These are phyloP conservation scores for Dicyrtomina minuta DNA, from an alignment of 2,888 invertebrate species.

Conservation along the genomic window DNA sequence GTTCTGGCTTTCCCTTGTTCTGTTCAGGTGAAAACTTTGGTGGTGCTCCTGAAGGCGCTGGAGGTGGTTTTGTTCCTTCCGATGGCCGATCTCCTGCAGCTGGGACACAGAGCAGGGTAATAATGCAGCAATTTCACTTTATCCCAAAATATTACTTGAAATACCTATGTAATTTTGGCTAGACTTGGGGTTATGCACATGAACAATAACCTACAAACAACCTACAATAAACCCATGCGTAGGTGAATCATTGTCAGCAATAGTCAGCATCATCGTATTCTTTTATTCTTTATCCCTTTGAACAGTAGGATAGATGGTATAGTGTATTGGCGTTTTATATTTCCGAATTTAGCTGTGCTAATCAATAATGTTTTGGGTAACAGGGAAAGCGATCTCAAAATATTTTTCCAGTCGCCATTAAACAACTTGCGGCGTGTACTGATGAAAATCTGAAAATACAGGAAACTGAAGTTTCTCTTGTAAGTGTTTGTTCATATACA, in stretches of 20 bases:
- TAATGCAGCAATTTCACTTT: no score
- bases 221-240: no score
- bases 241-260: no score
- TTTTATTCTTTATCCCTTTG: no score
- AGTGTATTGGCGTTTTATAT: neutral
- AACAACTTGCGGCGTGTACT: conserved; percentile 60
- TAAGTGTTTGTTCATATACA: conserved; percentile 23
- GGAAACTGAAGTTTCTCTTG: conserved; percentile 58
- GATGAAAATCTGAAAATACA: conserved; percentile 61
- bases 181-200: no score
- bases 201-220: no score
- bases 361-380: neutral
- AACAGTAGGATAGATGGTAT: no score
- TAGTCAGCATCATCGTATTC: no score
- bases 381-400: conserved; percentile 53
- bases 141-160: no score
- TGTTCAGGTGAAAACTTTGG: neutral
- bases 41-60: conserved; percentile 26
- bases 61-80: conserved; percentile 35
- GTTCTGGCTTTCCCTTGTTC: no score
- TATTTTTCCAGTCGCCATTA: conserved; percentile 61
- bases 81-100: conserved; percentile 1
- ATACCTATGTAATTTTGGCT: no score
- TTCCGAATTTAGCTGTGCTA: neutral
- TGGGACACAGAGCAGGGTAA: conserved; percentile 12